Conservation (phyloP, 2,797 vertebrate genomes). For the Oreochromis grahami region DNA sequence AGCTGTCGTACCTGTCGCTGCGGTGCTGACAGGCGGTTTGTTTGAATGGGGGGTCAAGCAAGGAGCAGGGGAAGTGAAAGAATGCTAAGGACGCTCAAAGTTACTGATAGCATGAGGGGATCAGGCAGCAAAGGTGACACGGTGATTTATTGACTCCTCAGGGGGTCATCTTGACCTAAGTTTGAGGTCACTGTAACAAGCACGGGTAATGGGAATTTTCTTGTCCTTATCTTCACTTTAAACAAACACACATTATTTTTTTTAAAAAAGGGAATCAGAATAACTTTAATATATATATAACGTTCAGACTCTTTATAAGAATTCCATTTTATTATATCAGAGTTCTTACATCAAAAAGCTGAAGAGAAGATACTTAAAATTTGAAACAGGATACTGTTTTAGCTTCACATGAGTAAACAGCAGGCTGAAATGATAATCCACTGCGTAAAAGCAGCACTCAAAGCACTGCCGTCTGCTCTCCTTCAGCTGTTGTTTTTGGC, state of each 20-base stretch:
- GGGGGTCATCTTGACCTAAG: constrained; percentile 72
- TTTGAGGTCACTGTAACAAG: constrained; percentile 63
- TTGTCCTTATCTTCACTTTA: constrained; percentile 30
- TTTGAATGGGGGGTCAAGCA: constrained; percentile 74
- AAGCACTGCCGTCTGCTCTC: background rate
- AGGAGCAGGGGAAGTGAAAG: constrained; percentile 75
- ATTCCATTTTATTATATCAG: background rate
- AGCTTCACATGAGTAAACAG: background rate
- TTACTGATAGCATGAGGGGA: constrained; percentile 71
- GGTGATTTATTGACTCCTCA: constrained; percentile 76
- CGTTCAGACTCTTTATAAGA: background rate
- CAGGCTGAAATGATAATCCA: background rate
- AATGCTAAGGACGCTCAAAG: constrained; percentile 77
- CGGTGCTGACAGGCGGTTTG: constrained; percentile 83
- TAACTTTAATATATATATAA: background rate
- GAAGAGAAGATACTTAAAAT: background rate
- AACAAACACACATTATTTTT: background rate
- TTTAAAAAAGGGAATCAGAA: background rate
- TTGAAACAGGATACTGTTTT: background rate
- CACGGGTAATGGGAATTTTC: constrained; percentile 42
- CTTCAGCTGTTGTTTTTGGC: constrained; percentile 68
- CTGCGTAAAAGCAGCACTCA: constrained; percentile 5
- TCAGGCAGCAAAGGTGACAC: constrained; percentile 71
- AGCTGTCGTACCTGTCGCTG: constrained; percentile 75
- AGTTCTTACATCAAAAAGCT: background rate